Evolutionary conservation across 2,888 invertebrate species (phyloP).

Genomic region (Xestoiulus laeticollis): DNA sequence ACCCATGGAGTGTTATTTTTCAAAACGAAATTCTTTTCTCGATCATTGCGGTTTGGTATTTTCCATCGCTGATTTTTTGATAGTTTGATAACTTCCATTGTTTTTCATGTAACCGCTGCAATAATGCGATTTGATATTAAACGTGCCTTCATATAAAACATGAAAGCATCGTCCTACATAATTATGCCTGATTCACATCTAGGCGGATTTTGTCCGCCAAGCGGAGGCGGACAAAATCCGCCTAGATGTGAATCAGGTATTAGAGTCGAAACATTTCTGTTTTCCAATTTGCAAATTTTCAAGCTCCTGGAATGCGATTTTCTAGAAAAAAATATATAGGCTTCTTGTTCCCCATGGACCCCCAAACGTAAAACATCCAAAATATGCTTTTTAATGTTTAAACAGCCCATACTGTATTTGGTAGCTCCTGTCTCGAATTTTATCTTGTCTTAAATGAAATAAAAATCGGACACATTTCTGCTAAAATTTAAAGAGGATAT

Average conservation of each 20-base stretch:
- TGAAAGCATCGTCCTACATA: background rate
- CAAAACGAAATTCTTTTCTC: background rate
- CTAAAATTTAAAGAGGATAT: too few species aligned
- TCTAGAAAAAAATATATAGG: background rate
- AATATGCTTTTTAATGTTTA: background rate
- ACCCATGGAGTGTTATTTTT: background rate
- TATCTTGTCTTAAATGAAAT: too few species aligned
- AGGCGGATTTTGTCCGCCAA: too few species aligned
- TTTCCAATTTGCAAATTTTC: background rate
- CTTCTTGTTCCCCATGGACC: background rate
- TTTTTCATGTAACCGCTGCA: slow-evolving; percentile 1
- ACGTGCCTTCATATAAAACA: background rate
- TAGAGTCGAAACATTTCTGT: background rate
- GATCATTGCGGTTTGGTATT: background rate
- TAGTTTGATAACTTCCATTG: background rate
- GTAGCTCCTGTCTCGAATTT: too few species aligned
- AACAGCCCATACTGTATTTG: too few species aligned
- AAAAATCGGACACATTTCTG: too few species aligned
- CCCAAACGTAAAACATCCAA: background rate
- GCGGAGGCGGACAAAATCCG: too few species aligned
- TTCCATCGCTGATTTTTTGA: background rate
- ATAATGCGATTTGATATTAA: slow-evolving; percentile 31
- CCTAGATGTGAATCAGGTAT: too few species aligned
- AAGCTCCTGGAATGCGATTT: background rate
- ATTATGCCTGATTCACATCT: too few species aligned